Percentiles rank a stretch among this genome's conserved stretches.
These are phyloP conservation scores for Pyrocoelia pectoralis DNA, from an alignment of 2,888 invertebrate genomes.

Conservation along the genomic window DNA sequence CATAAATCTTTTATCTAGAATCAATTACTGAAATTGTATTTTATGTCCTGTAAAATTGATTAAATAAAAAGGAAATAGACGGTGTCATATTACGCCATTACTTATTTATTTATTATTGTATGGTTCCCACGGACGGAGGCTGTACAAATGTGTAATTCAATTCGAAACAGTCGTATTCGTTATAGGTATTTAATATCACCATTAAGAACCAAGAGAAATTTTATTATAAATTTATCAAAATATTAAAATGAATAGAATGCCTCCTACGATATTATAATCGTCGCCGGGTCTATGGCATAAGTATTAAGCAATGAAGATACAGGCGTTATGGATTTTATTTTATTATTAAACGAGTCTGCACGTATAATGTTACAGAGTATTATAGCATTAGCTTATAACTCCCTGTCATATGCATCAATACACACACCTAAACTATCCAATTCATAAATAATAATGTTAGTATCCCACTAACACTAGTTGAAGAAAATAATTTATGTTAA, in stretches of 20 bases:
- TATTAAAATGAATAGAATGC: not conserved
- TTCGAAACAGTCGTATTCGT: not conserved
- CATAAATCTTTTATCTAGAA: too few species aligned
- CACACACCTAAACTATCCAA: conserved; percentile 38
- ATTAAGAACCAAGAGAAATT: not conserved
- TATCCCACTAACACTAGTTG: conserved; percentile 38
- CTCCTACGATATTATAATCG: not conserved
- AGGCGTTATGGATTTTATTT: conserved; percentile 27
- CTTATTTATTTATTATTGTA: not conserved
- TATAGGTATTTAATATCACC: not conserved
- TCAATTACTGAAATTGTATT: too few species aligned
- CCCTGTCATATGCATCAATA: conserved; percentile 41
- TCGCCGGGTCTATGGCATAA: conserved; percentile 2
- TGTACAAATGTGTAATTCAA: not conserved
- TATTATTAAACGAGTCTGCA: conserved; percentile 39
- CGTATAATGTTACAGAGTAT: conserved; percentile 39
- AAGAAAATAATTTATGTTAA: conserved; percentile 48
- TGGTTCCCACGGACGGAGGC: conserved; percentile 1
- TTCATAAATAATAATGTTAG: conserved; percentile 40
- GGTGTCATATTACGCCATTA: not conserved
- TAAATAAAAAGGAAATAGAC: not conserved
- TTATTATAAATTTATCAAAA: conserved; percentile 1
- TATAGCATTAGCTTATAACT: conserved; percentile 40
- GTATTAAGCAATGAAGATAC: conserved; percentile 14
- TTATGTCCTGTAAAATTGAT: not conserved